Percentiles rank a stretch among this genome's conserved stretches.
phyloP scores from a whole-genome alignment of 2,888 invertebrate genomes.

The Leucoma salicis region DNA sequence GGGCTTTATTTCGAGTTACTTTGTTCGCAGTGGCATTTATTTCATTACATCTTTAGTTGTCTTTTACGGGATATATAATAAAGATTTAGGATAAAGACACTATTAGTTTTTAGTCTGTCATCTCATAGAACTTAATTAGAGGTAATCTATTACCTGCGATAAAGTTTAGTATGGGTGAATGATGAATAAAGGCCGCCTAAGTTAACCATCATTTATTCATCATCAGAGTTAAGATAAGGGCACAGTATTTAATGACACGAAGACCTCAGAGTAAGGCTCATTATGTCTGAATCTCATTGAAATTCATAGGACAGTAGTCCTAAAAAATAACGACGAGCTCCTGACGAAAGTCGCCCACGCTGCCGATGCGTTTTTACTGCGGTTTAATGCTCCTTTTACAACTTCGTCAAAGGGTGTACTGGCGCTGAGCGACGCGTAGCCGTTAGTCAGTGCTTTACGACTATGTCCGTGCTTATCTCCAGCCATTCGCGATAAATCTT shows the following conservation, averaged over 20 bases:
- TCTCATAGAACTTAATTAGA: too few relatives aligned
- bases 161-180: conserved; percentile 19
- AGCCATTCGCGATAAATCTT: conserved; percentile 77
- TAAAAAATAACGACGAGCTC: conserved; percentile 68
- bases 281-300: conserved; percentile 71
- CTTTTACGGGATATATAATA: too few relatives aligned
- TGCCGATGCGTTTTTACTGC: conserved; percentile 79
- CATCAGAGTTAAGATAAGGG: conserved; percentile 34
- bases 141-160: too few relatives aligned
- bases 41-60: too few relatives aligned
- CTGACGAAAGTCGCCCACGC: conserved; percentile 43
- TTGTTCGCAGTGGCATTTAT: too few relatives aligned
- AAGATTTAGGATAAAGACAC: too few relatives aligned
- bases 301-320: conserved; percentile 79
- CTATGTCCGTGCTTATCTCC: conserved; percentile 72
- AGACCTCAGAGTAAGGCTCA: conserved; percentile 49
- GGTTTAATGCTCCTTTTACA: conserved; percentile 81
- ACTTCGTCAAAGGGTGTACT: conserved; percentile 78
- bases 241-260: conserved; percentile 46
- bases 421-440: conserved; percentile 35
- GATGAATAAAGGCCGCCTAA: conserved; percentile 27
- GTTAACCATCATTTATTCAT: too few relatives aligned
- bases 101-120: too few relatives aligned
- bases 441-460: conserved; percentile 70
- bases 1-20: too few relatives aligned